These are phyloP conservation scores for Sminthurinus aureus DNA, from an alignment of 2,888 invertebrate species.

Conservation along the genomic window DNA sequence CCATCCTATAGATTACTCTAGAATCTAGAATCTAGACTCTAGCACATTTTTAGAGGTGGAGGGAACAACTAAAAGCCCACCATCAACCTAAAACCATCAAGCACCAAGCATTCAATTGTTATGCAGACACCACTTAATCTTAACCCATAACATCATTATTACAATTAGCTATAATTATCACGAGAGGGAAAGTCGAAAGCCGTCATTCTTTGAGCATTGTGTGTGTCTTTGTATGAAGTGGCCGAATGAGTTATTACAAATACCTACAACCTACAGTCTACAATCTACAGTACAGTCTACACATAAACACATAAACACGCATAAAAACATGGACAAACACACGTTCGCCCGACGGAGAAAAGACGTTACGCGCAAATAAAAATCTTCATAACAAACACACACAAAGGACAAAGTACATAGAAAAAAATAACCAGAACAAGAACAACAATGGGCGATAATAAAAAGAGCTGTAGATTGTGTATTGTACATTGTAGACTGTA, in stretches of 20 bases:
- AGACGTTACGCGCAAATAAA: no score
- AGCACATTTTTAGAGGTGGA: background rate
- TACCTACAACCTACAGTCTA: no score
- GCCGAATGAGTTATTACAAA: background rate
- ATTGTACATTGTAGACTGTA: no score
- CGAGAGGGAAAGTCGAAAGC: conserved; percentile 8
- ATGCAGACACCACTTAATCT: conserved; percentile 4
- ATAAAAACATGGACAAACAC: background rate
- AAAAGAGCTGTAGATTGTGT: no score
- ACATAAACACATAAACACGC: background rate
- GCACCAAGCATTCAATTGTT: background rate
- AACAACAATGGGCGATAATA: no score
- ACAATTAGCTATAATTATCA: conserved; percentile 18
- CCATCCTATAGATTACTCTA: no score
- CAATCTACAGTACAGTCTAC: background rate
- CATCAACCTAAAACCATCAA: background rate
- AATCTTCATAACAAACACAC: no score
- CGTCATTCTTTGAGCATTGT: background rate
- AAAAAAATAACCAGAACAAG: no score
- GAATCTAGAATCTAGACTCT: no score
- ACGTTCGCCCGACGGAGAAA: no score
- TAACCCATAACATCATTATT: conserved; percentile 6
- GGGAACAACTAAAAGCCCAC: background rate
- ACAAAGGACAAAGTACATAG: no score
- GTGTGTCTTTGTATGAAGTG: background rate